phyloP scores from a whole-genome alignment of 2,797 vertebrate genomes.

The Lepilemur ruficaudatus region DNA sequence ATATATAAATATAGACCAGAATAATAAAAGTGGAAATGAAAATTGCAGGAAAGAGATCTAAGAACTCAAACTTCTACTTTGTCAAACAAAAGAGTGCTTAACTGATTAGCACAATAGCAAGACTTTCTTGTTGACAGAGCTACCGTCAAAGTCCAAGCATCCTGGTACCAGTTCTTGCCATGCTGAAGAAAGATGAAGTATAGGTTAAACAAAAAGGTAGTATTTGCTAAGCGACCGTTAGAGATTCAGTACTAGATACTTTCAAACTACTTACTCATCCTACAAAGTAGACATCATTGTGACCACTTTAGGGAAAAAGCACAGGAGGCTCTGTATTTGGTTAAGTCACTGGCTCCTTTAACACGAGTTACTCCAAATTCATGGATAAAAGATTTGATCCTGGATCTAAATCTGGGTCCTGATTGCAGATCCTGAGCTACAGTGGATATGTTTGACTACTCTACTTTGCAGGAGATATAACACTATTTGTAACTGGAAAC shows the following conservation, averaged over 20 bases:
- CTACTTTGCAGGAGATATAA: neutral
- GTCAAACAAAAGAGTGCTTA: neutral
- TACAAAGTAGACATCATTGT: neutral
- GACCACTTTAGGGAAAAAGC: neutral
- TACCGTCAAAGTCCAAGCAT: neutral
- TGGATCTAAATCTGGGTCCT: neutral
- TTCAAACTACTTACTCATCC: neutral
- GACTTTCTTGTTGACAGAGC: neutral
- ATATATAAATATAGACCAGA: neutral
- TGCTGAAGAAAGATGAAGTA: neutral
- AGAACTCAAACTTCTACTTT: neutral
- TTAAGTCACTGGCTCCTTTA: neutral
- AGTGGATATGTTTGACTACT: neutral
- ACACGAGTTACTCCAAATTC: neutral
- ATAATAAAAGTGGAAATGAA: neutral
- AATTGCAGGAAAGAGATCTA: neutral
- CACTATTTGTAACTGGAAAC: neutral
- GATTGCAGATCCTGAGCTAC: neutral
- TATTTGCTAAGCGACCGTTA: neutral
- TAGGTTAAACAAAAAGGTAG: neutral
- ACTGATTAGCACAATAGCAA: neutral
- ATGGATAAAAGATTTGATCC: neutral
- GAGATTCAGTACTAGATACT: neutral
- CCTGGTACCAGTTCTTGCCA: neutral
- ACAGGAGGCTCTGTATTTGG: neutral